Conservation (phyloP, 1,140 invertebrate species). For the Drosophila littoralis region DNA sequence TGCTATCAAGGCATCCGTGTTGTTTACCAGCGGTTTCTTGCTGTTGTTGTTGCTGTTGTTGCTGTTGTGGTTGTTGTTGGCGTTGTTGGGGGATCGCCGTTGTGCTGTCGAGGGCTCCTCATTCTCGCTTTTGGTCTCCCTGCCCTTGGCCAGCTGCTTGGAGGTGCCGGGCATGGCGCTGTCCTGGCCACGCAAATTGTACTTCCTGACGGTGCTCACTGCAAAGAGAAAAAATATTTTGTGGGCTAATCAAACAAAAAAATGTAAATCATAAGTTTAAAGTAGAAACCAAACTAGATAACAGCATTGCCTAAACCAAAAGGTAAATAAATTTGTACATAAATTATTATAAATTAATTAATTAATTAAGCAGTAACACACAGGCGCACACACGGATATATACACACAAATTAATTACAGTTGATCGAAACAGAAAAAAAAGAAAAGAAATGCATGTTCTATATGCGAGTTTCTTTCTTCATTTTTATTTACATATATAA, state of each 20-base stretch:
- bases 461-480: constrained; percentile 28
- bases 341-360: constrained; percentile 20
- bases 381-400: constrained; percentile 21
- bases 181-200: constrained; percentile 57
- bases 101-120: constrained; percentile 49
- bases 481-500: constrained; percentile 45
- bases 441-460: constrained; percentile 34
- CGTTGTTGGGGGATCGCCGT: neutral
- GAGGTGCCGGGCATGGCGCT: constrained; percentile 46
- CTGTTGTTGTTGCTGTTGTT: constrained; percentile 8
- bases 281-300: constrained; percentile 15
- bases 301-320: constrained; percentile 24
- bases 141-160: constrained; percentile 21
- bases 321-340: neutral
- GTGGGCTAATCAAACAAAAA: constrained; percentile 69
- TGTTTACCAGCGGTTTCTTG: constrained; percentile 56
- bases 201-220: constrained; percentile 43
- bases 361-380: constrained; percentile 14
- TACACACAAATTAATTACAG: constrained; percentile 32
- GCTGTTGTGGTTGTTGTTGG: constrained; percentile 9
- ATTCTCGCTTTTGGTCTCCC: constrained; percentile 43
- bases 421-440: constrained; percentile 10
- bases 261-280: constrained; percentile 50
- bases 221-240: constrained; percentile 53
- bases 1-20: constrained; percentile 71